These are phyloP conservation scores for Cyanoramphus novaezelandiae DNA, from an alignment of 2,113 vertebrate species.

Conservation along the genomic window DNA sequence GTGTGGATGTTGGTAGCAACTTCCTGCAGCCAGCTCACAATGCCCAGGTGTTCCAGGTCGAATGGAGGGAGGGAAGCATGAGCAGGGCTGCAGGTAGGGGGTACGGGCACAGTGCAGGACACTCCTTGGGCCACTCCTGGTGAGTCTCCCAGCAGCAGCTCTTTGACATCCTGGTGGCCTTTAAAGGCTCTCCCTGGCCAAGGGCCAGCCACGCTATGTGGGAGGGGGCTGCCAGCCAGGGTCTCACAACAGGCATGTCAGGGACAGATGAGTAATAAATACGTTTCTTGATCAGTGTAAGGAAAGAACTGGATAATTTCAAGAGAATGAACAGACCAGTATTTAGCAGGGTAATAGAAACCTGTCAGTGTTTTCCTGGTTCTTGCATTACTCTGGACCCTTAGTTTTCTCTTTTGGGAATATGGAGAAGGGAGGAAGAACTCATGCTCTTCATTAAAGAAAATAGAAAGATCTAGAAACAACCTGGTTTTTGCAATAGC, in stretches of 20 bases:
- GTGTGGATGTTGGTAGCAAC: background rate
- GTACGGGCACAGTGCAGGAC: background rate
- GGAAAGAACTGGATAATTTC: background rate
- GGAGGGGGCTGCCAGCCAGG: background rate
- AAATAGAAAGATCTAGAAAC: background rate
- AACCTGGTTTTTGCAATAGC: background rate
- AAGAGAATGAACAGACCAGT: background rate
- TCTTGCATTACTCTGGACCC: background rate
- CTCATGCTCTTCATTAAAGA: accelerated
- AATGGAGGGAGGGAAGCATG: background rate
- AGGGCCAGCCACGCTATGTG: background rate
- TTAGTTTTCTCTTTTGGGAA: background rate
- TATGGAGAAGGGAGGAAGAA: background rate
- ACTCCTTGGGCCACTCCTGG: background rate
- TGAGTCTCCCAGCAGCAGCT: background rate
- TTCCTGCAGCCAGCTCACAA: background rate
- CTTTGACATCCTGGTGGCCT: background rate
- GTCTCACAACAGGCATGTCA: accelerated
- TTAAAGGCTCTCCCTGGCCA: accelerated
- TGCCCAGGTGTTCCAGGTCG: accelerated
- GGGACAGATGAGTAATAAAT: background rate
- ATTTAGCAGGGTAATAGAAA: background rate
- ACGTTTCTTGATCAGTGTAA: background rate
- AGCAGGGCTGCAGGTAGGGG: background rate
- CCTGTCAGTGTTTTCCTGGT: background rate